Conservation (phyloP, 1,140 invertebrate species). For the Homarus americanus region DNA sequence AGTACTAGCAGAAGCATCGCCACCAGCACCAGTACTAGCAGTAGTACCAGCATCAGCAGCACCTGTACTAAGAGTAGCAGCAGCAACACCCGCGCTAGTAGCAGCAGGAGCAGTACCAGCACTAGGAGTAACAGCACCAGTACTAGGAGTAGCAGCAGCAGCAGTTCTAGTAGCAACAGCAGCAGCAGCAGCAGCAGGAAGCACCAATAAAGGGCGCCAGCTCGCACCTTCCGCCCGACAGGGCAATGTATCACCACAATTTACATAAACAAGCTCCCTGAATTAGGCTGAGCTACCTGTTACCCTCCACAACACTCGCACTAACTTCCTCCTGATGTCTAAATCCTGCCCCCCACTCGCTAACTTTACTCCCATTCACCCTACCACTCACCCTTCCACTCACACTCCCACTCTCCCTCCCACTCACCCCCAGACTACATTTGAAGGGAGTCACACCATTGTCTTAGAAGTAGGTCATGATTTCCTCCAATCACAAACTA, state of each 20-base stretch:
- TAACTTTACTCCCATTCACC: background rate
- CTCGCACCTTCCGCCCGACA: background rate
- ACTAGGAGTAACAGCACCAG: background rate
- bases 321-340: conserved; percentile 10
- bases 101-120: background rate
- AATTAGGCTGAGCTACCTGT: conserved; percentile 8
- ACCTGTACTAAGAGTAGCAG: background rate
- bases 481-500: too few relatives aligned
- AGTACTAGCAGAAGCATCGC: background rate
- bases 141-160: background rate
- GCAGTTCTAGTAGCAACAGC: too few relatives aligned
- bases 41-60: background rate
- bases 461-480: too few relatives aligned
- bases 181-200: background rate
- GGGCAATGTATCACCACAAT: conserved; percentile 9
- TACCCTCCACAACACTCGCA: background rate
- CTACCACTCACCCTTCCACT: background rate
- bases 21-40: background rate
- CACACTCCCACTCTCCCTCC: background rate
- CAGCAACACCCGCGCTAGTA: background rate
- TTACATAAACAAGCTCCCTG: conserved; percentile 22
- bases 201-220: background rate
- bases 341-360: background rate
- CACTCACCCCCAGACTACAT: background rate
- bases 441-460: too few relatives aligned